Conservation (phyloP, 2,888 invertebrate genomes). For the Tetramorium bicarinatum region DNA sequence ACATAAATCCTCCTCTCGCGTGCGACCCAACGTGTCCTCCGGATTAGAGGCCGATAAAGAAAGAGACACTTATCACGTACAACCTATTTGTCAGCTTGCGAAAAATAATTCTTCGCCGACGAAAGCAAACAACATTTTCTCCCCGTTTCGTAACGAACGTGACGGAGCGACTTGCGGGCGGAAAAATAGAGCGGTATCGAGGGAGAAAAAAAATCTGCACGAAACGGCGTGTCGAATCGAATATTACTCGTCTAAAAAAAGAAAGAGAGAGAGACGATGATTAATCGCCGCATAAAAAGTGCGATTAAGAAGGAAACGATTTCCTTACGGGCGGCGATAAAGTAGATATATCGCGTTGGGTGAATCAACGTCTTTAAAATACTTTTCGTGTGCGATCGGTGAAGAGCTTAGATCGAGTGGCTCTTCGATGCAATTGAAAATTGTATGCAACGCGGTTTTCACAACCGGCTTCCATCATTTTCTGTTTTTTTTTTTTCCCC, state of each 20-base stretch:
- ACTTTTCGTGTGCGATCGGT: neutral
- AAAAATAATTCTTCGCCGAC: conserved; percentile 32
- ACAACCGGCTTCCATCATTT: neutral
- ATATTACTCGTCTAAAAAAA: neutral
- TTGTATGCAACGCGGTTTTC: conserved; percentile 33
- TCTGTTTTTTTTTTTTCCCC: neutral
- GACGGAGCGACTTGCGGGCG: conserved; percentile 22
- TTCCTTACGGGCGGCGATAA: neutral
- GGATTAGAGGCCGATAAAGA: conserved; percentile 34
- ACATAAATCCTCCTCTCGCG: conserved; percentile 44
- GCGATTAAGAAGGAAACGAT: neutral
- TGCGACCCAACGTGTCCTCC: conserved; percentile 30
- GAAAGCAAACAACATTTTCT: conserved; percentile 14
- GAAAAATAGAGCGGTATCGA: conserved; percentile 7
- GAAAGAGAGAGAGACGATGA: neutral
- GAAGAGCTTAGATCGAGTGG: neutral
- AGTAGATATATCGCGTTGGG: neutral
- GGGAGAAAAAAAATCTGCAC: neutral
- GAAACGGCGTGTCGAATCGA: neutral
- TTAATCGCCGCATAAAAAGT: neutral
- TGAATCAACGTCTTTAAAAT: conserved; percentile 16
- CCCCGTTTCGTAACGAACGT: conserved; percentile 19
- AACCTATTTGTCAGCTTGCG: conserved; percentile 25
- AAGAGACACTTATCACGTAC: conserved; percentile 2
- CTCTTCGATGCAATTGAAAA: conserved; percentile 7